Conservation (phyloP, 1,140 invertebrate species). For the Cylas formicarius region DNA sequence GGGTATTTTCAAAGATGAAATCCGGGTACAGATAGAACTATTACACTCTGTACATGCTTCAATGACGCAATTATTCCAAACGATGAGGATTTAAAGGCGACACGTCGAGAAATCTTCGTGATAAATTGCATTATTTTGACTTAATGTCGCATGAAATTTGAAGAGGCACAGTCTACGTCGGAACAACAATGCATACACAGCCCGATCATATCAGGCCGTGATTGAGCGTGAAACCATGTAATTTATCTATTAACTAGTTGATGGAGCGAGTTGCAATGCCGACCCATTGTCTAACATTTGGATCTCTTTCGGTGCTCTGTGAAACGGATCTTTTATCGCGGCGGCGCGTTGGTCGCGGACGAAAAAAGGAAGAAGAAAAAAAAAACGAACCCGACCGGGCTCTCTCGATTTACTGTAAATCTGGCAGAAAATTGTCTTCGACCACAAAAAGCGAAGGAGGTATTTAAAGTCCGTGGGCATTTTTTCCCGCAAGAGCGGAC, state of each 20-base stretch:
- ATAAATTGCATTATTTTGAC: conserved; percentile 38
- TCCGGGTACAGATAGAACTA: too few relatives aligned
- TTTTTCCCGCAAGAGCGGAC: too few relatives aligned
- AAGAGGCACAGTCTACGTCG: conserved; percentile 35
- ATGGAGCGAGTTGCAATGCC: conserved; percentile 30
- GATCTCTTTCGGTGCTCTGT: conserved; percentile 1
- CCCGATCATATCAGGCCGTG: conserved; percentile 35
- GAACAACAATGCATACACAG: conserved; percentile 25
- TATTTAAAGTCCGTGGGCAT: too few relatives aligned
- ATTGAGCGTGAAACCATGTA: conserved; percentile 39
- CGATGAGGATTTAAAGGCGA: too few relatives aligned
- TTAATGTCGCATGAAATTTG: conserved; percentile 42
- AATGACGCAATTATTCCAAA: too few relatives aligned
- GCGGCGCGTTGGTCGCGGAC: background rate
- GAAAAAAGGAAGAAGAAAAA: background rate
- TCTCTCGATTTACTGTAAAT: conserved; percentile 16
- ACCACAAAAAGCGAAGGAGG: too few relatives aligned
- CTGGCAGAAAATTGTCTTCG: conserved; percentile 22
- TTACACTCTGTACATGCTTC: too few relatives aligned
- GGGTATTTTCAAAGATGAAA: too few relatives aligned
- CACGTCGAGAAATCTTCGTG: conserved; percentile 15
- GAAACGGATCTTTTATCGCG: background rate
- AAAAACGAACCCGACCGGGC: background rate
- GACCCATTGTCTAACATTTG: conserved; percentile 34
- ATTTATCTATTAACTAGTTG: conserved; percentile 40